Conservation (phyloP, 2,888 invertebrate species). For the Pheosia tremula region DNA sequence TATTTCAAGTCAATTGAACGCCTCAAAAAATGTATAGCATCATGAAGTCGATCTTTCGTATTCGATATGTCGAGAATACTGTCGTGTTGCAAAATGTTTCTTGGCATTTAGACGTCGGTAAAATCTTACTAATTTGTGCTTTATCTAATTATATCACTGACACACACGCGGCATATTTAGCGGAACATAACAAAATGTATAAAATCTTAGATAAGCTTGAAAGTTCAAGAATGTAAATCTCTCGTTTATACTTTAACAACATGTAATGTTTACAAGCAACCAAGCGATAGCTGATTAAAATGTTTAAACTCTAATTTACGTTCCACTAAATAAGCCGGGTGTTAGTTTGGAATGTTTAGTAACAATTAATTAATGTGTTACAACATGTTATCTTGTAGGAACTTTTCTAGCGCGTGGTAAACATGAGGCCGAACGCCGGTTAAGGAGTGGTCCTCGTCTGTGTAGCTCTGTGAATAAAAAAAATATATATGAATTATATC, state of each 20-base stretch:
- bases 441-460: slow-evolving; percentile 97
- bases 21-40: no score
- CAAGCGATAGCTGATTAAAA: no score
- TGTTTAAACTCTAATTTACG: not conserved
- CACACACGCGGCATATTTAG: no score
- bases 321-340: slow-evolving; percentile 26
- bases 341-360: slow-evolving; percentile 5
- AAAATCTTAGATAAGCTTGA: no score
- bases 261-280: no score
- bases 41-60: no score
- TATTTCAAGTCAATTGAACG: not conserved
- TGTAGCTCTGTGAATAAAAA: slow-evolving; percentile 90
- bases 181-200: no score
- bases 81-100: not conserved
- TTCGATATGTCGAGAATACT: not conserved
- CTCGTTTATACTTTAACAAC: no score
- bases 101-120: not conserved
- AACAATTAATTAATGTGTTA: slow-evolving; percentile 36
- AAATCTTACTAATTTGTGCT: slow-evolving; percentile 1
- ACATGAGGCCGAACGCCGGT: slow-evolving; percentile 93
- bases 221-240: no score
- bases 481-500: slow-evolving; percentile 17
- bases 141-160: not conserved
- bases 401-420: slow-evolving; percentile 94
- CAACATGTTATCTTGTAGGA: slow-evolving; percentile 84